Evolutionary conservation across 1,140 invertebrate species (phyloP).

Genomic region (Rhyzopertha dominica): DNA sequence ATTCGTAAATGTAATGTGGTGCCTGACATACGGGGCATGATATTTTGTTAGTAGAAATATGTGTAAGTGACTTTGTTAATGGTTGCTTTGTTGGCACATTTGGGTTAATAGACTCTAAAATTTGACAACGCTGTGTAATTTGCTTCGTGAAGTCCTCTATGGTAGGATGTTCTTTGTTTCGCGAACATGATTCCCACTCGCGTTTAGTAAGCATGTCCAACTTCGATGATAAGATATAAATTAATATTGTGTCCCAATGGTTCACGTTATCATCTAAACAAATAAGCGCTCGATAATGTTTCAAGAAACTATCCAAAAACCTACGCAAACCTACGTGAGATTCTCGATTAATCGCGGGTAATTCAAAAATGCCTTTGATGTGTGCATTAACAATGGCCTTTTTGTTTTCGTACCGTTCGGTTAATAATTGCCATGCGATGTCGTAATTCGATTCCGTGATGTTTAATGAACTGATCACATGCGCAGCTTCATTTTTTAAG

Average conservation of each 20-base stretch:
- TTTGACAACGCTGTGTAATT: conserved; percentile 12
- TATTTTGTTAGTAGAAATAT: conserved; percentile 1
- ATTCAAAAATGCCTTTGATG: conserved; percentile 8
- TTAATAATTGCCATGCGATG: conserved; percentile 10
- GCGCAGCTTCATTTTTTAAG: conserved; percentile 24
- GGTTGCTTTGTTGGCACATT: too few species aligned
- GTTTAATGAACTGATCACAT: conserved; percentile 18
- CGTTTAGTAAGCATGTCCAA: not conserved
- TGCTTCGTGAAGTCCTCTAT: conserved; percentile 9
- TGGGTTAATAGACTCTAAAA: conserved; percentile 9
- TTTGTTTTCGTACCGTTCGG: conserved; percentile 14
- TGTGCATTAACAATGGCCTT: conserved; percentile 13
- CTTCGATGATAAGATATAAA: conserved; percentile 8
- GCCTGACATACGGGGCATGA: conserved; percentile 1
- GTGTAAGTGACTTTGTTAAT: not conserved
- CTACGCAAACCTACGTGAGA: conserved; percentile 9
- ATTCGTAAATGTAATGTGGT: conserved; percentile 4
- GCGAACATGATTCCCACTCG: conserved; percentile 12
- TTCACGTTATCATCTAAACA: conserved; percentile 2
- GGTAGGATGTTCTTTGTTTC: not conserved
- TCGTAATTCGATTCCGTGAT: conserved; percentile 8
- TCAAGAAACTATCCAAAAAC: conserved; percentile 10
- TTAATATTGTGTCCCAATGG: conserved; percentile 15
- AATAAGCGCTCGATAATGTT: conserved; percentile 9
- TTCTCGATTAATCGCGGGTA: conserved; percentile 4